These are phyloP conservation scores for Carcharodon carcharias DNA, from an alignment of 2,797 vertebrate species.

Conservation along the genomic window DNA sequence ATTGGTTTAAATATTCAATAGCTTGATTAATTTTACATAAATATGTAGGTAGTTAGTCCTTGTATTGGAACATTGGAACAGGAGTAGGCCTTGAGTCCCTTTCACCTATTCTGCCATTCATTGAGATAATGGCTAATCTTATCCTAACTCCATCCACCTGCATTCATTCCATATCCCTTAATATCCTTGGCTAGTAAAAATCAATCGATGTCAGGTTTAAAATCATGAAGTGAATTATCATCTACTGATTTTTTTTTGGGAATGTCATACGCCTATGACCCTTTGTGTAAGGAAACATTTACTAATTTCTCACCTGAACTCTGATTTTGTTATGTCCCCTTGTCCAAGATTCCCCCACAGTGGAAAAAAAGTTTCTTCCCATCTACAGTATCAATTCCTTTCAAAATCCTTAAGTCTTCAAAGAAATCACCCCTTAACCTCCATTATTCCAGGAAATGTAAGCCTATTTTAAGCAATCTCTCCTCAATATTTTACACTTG, in stretches of 20 bases:
- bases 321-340: background rate
- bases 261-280: background rate
- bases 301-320: background rate
- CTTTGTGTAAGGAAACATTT: background rate
- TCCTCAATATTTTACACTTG: background rate
- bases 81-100: background rate
- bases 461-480: background rate
- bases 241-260: background rate
- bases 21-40: background rate
- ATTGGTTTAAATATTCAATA: constrained; percentile 22
- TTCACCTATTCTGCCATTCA: background rate
- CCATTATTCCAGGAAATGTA: background rate
- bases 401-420: background rate
- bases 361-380: background rate
- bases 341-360: background rate
- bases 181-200: background rate
- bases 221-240: background rate
- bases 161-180: background rate
- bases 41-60: background rate
- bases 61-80: background rate
- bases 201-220: background rate
- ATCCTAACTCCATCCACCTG: background rate
- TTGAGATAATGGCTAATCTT: background rate
- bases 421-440: background rate
- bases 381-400: background rate